Conservation (phyloP, 2,888 invertebrate species). For the Trissolcus japonicus region DNA sequence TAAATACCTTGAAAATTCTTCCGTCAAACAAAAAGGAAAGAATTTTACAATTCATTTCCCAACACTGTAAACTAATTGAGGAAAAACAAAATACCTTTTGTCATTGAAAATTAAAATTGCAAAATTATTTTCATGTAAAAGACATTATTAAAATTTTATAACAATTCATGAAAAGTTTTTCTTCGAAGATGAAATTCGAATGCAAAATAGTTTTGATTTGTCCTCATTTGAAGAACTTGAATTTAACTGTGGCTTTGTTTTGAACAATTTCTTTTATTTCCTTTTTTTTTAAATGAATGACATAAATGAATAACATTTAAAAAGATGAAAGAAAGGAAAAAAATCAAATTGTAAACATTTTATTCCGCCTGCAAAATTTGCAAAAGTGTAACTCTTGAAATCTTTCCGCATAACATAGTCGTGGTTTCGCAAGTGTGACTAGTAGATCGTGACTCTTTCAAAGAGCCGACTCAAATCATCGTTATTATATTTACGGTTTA, state of each 20-base stretch:
- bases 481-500: constrained; percentile 68
- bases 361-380: constrained; percentile 1
- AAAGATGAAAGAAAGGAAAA: neutral
- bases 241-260: too few species aligned
- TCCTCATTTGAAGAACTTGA: too few species aligned
- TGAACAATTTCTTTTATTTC: neutral
- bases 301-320: constrained; percentile 1
- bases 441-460: constrained; percentile 69
- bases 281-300: neutral
- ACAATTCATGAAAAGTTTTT: too few species aligned
- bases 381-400: constrained; percentile 35
- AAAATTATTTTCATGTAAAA: too few species aligned
- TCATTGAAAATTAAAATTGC: too few species aligned
- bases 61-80: too few species aligned
- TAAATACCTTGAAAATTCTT: neutral
- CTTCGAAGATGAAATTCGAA: too few species aligned
- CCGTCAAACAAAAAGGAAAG: neutral
- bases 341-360: neutral
- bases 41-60: too few species aligned
- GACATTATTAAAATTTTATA: too few species aligned
- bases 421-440: constrained; percentile 50
- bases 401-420: constrained; percentile 58
- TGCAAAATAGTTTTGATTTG: too few species aligned
- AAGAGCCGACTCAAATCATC: constrained; percentile 70
- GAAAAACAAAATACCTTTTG: too few species aligned